These are phyloP conservation scores for Siniperca chuatsi DNA, from an alignment of 2,113 vertebrate species.

Conservation along the genomic window DNA sequence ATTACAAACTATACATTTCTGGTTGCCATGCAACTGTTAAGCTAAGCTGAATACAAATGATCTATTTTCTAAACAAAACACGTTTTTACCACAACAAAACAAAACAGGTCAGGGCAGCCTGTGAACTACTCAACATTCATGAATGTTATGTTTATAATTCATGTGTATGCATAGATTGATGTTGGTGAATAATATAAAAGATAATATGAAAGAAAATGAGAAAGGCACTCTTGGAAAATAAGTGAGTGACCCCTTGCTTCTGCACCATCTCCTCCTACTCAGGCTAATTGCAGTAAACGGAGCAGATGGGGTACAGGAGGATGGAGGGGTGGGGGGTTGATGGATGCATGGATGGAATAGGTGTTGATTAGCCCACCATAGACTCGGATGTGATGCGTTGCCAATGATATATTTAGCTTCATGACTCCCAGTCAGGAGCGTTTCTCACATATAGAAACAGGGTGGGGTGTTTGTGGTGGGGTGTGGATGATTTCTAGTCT, in stretches of 20 bases:
- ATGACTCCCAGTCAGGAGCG: slow-evolving; percentile 34
- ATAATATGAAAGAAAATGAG: slow-evolving; percentile 16
- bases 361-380: slow-evolving; percentile 72
- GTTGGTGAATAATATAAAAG: not conserved
- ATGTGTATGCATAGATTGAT: not conserved
- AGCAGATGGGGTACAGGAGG: slow-evolving; percentile 77
- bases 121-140: not conserved
- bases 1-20: not conserved
- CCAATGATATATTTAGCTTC: slow-evolving; percentile 58
- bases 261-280: slow-evolving; percentile 48
- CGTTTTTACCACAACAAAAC: not conserved
- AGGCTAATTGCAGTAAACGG: slow-evolving; percentile 74
- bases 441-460: slow-evolving; percentile 36
- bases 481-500: slow-evolving; percentile 13
- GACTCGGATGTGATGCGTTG: slow-evolving; percentile 15
- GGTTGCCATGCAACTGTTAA: not conserved
- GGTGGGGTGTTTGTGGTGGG: not conserved
- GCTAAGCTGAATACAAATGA: not conserved
- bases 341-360: slow-evolving; percentile 31
- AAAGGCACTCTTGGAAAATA: slow-evolving; percentile 6
- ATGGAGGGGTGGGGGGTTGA: not conserved
- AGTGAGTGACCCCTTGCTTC: slow-evolving; percentile 45
- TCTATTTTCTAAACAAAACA: not conserved
- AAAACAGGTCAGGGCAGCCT: not conserved
- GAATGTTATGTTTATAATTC: not conserved